Conservation (phyloP, 2,888 invertebrate genomes). For the Teleogryllus oceanicus region DNA sequence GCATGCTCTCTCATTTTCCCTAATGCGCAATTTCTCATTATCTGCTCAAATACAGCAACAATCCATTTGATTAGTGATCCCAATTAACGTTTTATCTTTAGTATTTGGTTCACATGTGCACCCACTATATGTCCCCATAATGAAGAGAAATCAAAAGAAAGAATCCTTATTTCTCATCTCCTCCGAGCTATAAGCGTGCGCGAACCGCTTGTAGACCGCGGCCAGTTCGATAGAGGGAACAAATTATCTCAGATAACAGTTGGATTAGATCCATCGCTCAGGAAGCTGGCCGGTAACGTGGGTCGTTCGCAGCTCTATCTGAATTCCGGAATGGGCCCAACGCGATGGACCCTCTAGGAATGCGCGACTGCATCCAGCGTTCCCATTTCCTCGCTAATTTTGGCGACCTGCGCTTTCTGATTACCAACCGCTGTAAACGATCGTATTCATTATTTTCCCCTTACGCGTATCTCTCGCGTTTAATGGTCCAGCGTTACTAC, state of each 20-base stretch:
- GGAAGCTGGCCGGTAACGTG: neutral
- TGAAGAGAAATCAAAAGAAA: too few species aligned
- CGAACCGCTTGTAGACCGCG: too few species aligned
- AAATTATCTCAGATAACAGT: neutral
- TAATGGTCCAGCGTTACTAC: neutral
- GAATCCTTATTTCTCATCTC: too few species aligned
- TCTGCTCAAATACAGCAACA: too few species aligned
- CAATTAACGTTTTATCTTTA: too few species aligned
- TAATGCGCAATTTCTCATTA: too few species aligned
- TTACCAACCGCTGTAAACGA: neutral
- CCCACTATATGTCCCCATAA: too few species aligned
- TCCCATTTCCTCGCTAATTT: slow-evolving; percentile 2
- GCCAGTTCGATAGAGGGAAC: neutral
- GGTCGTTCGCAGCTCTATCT: neutral
- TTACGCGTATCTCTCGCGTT: neutral
- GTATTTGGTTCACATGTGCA: too few species aligned
- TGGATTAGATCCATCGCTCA: neutral
- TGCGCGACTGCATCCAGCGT: neutral
- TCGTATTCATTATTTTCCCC: neutral
- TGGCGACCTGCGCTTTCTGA: neutral
- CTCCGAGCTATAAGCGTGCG: too few species aligned
- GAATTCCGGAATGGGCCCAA: neutral
- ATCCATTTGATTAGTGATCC: too few species aligned
- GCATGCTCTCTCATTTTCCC: too few species aligned
- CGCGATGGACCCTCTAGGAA: neutral